phyloP scores from a whole-genome alignment of 2,797 vertebrate species.

The Thaleichthys pacificus region DNA sequence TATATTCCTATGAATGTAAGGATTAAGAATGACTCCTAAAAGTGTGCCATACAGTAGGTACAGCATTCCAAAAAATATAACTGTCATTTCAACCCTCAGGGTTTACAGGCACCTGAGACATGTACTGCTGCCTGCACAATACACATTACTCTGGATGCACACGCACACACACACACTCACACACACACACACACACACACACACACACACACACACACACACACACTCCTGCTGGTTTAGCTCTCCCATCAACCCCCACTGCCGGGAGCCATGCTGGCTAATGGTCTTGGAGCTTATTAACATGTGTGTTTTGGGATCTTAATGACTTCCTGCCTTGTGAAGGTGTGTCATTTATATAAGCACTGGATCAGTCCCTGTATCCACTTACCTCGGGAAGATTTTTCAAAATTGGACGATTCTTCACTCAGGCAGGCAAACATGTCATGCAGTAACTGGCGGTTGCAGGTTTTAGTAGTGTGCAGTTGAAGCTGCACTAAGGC shows the following conservation, averaged over 20 bases:
- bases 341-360: slow-evolving; percentile 61
- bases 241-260: slow-evolving; percentile 28
- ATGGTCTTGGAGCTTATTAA: slow-evolving; percentile 64
- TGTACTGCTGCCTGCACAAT: background rate
- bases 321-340: slow-evolving; percentile 62
- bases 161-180: background rate
- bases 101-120: background rate
- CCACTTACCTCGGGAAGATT: slow-evolving; percentile 65
- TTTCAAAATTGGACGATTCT: slow-evolving; percentile 74
- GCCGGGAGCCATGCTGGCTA: slow-evolving; percentile 40
- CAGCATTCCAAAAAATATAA: too few species aligned
- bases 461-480: slow-evolving; percentile 70
- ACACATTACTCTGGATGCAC: background rate
- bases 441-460: slow-evolving; percentile 73
- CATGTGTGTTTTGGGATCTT: slow-evolving; percentile 69
- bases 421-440: slow-evolving; percentile 70
- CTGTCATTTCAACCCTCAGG: background rate
- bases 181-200: background rate
- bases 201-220: background rate
- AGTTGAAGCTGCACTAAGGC: slow-evolving; percentile 8
- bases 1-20: too few species aligned
- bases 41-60: background rate
- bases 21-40: too few species aligned
- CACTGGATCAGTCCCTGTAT: slow-evolving; percentile 49
- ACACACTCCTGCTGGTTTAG: background rate